These are phyloP conservation scores for Edolisoma coerulescens DNA, from an alignment of 2,113 vertebrate species.

Conservation along the genomic window DNA sequence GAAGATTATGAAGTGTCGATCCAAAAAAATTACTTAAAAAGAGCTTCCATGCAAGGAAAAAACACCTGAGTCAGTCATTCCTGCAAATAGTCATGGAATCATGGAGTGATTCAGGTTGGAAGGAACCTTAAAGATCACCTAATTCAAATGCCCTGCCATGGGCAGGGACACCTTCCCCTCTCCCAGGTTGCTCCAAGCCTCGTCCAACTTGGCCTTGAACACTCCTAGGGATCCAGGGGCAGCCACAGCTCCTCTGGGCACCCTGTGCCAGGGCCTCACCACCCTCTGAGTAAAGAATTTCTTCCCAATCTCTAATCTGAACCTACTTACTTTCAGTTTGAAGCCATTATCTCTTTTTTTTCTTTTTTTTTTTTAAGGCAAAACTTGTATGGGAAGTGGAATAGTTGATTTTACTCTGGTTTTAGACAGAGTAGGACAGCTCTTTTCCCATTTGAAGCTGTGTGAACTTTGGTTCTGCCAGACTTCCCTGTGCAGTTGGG, in stretches of 20 bases:
- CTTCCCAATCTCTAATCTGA: background rate
- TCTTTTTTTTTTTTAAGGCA: no score
- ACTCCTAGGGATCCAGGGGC: background rate
- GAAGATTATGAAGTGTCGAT: background rate
- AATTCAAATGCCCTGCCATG: rapidly evolving
- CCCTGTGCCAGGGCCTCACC: rapidly evolving
- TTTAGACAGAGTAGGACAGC: no score
- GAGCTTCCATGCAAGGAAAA: background rate
- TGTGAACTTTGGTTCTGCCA: no score
- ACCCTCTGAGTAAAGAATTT: background rate
- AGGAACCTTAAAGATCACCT: background rate
- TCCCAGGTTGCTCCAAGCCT: rapidly evolving
- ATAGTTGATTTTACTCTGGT: no score
- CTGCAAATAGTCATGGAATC: background rate
- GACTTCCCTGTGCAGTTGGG: no score
- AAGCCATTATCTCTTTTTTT: background rate
- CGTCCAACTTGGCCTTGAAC: rapidly evolving
- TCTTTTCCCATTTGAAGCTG: no score
- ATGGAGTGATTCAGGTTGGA: background rate
- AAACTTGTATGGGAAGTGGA: no score
- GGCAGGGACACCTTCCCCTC: rapidly evolving
- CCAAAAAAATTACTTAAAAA: background rate
- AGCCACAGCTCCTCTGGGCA: background rate
- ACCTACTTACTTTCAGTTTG: background rate
- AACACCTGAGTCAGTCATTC: background rate